Evolutionary conservation across 2,888 invertebrate species (phyloP).

Genomic region (Macrosiphum euphorbiae): DNA sequence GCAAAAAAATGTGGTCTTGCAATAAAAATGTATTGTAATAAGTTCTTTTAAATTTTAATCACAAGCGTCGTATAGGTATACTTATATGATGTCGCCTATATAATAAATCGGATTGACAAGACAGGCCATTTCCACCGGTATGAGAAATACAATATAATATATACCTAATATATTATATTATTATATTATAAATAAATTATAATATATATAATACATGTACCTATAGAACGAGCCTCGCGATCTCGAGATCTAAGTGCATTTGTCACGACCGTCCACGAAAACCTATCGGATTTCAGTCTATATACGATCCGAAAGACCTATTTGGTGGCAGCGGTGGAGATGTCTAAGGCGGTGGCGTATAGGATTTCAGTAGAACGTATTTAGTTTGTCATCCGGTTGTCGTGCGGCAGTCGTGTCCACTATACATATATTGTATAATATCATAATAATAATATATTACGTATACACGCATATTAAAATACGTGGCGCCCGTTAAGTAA

Average conservation of each 20-base stretch:
- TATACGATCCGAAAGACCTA: background rate
- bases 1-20: background rate
- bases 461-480: background rate
- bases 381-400: constrained; percentile 10
- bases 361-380: constrained; percentile 3
- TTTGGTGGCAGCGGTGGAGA: background rate
- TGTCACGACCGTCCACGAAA: constrained; percentile 22
- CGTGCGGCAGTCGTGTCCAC: background rate
- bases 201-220: background rate
- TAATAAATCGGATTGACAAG: background rate
- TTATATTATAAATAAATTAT: too few species aligned
- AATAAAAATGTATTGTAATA: background rate
- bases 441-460: background rate
- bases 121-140: background rate
- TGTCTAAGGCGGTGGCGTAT: background rate
- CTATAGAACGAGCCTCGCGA: background rate
- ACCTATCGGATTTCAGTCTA: constrained; percentile 40
- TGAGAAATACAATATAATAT: background rate
- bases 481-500: constrained; percentile 30
- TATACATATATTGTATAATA: background rate
- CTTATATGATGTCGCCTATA: background rate
- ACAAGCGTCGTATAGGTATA: background rate
- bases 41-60: background rate
- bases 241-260: background rate
- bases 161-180: too few species aligned